A percentile compares a stretch with the other conserved stretches of the same genome.
phyloP scores from a whole-genome alignment of 64 coral and sea anemone species.

The Platygyra sinensis region DNA sequence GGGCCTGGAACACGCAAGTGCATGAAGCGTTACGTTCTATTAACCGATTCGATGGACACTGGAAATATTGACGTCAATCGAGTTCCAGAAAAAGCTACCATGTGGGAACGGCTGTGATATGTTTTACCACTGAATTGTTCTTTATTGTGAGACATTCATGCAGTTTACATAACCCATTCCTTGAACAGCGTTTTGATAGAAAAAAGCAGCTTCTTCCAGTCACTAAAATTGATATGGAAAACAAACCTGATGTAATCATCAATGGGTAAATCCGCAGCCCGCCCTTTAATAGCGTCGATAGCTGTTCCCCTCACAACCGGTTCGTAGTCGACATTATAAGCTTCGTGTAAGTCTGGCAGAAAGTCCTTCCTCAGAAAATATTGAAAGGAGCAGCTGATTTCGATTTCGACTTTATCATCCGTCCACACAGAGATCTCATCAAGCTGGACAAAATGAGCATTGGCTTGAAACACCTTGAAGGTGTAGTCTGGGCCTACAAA shows the following conservation, averaged over 20 bases:
- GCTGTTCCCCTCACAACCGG: constrained; percentile 72
- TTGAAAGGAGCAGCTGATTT: constrained; percentile 72
- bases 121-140: no score
- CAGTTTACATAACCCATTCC: no score
- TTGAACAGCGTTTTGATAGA: no score
- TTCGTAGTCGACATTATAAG: constrained; percentile 75
- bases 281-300: constrained; percentile 68
- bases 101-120: no score
- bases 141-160: no score
- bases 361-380: constrained; percentile 82
- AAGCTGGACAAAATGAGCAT: constrained; percentile 74
- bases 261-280: constrained; percentile 63
- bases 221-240: no score
- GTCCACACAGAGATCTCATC: constrained; percentile 62
- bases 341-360: constrained; percentile 72
- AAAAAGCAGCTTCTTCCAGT: no score
- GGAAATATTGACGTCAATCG: no score
- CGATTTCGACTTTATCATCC: constrained; percentile 76
- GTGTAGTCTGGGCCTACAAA: constrained; percentile 89
- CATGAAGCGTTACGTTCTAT: no score
- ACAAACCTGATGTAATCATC: constrained; percentile 69
- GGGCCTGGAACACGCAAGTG: no score
- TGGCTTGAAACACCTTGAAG: constrained; percentile 75
- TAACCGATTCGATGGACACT: no score
- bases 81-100: no score